Base-by-base conservation (phyloP, 2,113 vertebrate genomes). In the Gavia stellata region DNA sequence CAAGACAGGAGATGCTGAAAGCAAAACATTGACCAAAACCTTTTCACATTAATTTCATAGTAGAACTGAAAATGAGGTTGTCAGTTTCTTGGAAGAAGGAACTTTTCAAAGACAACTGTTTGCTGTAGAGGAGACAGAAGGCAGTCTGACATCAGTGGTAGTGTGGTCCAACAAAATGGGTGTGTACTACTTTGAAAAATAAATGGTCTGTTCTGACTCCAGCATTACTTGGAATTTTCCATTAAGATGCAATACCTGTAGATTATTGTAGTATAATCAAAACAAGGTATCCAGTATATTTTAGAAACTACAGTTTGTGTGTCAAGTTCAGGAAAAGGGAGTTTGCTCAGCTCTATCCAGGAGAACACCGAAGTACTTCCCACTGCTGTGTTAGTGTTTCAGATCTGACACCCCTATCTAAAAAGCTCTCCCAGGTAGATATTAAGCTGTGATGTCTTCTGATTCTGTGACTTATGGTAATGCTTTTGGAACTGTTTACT, bases 401-500 rank as follows among this genome's bases (percentile, higher is more conserved):
- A 52, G 19, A 71, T 45, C 31, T 66, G 25, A 67, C 24, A 79
- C 6, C 3, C 26, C 2, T 59, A 52, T 17, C 10, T 59, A 86
- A 82, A 88, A 89, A 82, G 6, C 16, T 86, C 13, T 29, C 29
- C 31, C 50, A 68, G 26, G 10, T 52, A 23, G 47, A 52, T 53
- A 73, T 49, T 71, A 90, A 77, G 23, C 44, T 79, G 23, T 62
- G 50, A 90, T 88, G 34, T 67, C 44, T 62, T 88, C 42, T 55
- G 33, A 82, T 87, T 85, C 67, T 79, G 40, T 83, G 66, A 66
- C 63, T 88, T 86, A 58, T 5, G 20, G 9, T 49, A 89, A 68
- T 62, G 18, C 3, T 92, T 95, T 90, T 44, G 15, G 18, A 92
- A 66, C 5, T 82, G 38, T 92, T 97, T 93, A 49, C 40, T 89